These are phyloP conservation scores for Drosophila quinaria DNA, from an alignment of 2,888 invertebrate species.

Conservation along the genomic window DNA sequence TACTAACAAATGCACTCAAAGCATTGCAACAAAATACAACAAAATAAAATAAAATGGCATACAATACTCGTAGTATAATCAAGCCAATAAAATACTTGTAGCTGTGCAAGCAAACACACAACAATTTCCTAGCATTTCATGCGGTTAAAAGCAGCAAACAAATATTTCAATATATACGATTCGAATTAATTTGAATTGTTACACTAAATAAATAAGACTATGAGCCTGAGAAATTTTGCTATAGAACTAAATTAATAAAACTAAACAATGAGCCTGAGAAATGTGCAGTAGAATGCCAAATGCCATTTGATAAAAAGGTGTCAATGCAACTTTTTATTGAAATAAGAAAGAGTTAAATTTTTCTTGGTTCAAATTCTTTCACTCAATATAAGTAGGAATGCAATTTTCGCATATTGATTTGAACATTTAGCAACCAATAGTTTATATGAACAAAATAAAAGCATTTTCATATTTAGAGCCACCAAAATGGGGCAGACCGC, in stretches of 20 bases:
- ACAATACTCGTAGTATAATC: slow-evolving; percentile 6
- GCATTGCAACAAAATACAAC: slow-evolving; percentile 28
- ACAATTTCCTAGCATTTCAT: slow-evolving; percentile 28
- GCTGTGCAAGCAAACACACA: slow-evolving; percentile 15
- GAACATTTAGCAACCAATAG: slow-evolving; percentile 51
- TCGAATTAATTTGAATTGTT: slow-evolving; percentile 25
- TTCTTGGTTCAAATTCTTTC: too few relatives aligned
- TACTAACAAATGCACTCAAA: slow-evolving; percentile 56
- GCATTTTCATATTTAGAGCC: slow-evolving; percentile 10
- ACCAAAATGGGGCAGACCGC: slow-evolving; percentile 45
- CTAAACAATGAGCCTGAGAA: neutral
- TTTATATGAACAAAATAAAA: slow-evolving; percentile 48
- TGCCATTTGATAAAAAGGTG: neutral
- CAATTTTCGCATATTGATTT: neutral
- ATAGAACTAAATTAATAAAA: neutral
- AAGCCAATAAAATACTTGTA: slow-evolving; percentile 25
- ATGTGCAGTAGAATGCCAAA: neutral
- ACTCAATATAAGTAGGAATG: too few relatives aligned
- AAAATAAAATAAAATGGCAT: slow-evolving; percentile 20
- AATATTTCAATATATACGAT: slow-evolving; percentile 15
- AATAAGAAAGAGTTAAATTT: neutral
- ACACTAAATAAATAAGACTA: neutral
- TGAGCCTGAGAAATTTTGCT: too few relatives aligned
- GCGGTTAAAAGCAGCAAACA: slow-evolving; percentile 29
- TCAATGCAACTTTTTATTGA: neutral